These are phyloP conservation scores for Cyclina sinensis DNA, from an alignment of 1,140 invertebrate species.

Conservation along the genomic window DNA sequence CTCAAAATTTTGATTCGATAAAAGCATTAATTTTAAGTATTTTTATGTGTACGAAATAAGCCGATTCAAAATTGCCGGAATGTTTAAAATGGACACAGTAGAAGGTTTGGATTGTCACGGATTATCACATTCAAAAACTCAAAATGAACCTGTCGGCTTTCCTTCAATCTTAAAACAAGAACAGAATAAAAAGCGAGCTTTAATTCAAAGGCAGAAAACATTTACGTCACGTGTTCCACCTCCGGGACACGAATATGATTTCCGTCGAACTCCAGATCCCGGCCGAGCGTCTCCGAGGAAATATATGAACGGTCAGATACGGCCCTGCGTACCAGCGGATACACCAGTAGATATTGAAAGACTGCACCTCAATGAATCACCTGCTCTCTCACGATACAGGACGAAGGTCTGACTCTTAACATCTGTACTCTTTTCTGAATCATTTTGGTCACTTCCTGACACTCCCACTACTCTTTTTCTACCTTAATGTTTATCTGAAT, in stretches of 20 bases:
- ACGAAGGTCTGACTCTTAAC: not conserved
- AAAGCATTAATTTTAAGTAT: too few relatives aligned
- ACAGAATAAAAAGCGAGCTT: constrained; percentile 11
- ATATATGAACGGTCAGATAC: constrained; percentile 8
- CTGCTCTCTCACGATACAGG: not conserved
- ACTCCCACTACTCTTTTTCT: too few relatives aligned
- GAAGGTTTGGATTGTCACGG: not conserved
- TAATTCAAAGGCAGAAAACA: constrained; percentile 8
- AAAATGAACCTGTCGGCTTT: not conserved
- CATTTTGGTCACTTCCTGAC: too few relatives aligned
- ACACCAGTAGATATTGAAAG: constrained; percentile 30
- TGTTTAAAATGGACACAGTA: constrained; percentile 6
- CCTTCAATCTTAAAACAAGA: constrained; percentile 9
- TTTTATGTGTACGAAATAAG: too few relatives aligned
- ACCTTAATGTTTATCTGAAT: too few relatives aligned
- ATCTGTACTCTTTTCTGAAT: too few relatives aligned
- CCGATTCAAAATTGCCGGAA: not conserved
- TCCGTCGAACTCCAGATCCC: constrained; percentile 31
- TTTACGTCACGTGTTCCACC: constrained; percentile 21
- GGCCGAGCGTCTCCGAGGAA: constrained; percentile 21
- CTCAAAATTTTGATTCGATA: too few relatives aligned
- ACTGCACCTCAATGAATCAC: constrained; percentile 10
- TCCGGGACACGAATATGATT: constrained; percentile 40
- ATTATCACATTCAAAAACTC: not conserved
- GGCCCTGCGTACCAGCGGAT: constrained; percentile 35